Base-by-base conservation (phyloP, 23 tunicate genomes). In the Corella eumyota region DNA sequence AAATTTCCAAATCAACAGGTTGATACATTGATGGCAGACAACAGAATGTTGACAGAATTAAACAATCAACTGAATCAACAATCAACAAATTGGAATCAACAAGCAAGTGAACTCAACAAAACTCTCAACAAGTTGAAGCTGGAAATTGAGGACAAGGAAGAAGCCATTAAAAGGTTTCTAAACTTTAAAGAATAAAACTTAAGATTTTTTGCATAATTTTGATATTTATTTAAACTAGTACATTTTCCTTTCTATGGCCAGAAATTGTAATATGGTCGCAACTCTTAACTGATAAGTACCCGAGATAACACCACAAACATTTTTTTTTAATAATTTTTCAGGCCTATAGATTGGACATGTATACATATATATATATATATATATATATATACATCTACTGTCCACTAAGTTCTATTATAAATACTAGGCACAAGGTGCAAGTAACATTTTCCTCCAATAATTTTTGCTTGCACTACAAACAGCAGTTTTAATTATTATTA, bases 141-240 rank as follows among this genome's bases (percentile, higher is more conserved):
- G 25, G 94, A 84, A 54, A 29, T 84, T 5, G 67, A 84, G 15
- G 57, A 66, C 19, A 84, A 84, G 58, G 94, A 84, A 75, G 65
- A 56, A 58, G 94, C 94, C 27, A 84, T 84, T 32, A 60, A 74
- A 75, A 69, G 71, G 94, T 81, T 9, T 24, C 15, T 30, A 2
- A n/a, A 6, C 6, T n/a, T n/a, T n/a, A n/a, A n/a, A n/a, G n/a
- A n/a, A n/a, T n/a, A n/a, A 53, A 13, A 7, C n/a, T 17, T 15
- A 53, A 53, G 59, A 53, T 17, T 53, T 53, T 19, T n/a, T 7
- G 6, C 5, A 51, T 51, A 51, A 6, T 7, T 51, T 7, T 51
- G 22, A 7, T n/a, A 7, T 51, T 51, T 51, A 19, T 51, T 51
- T 51, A 51, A 51, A 51, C 20, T n/a, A 7, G 5, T 51, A 11